Evolutionary conservation across 2,888 invertebrate genomes (phyloP).

Genomic region (Sphaerolaimus hirsutus): DNA sequence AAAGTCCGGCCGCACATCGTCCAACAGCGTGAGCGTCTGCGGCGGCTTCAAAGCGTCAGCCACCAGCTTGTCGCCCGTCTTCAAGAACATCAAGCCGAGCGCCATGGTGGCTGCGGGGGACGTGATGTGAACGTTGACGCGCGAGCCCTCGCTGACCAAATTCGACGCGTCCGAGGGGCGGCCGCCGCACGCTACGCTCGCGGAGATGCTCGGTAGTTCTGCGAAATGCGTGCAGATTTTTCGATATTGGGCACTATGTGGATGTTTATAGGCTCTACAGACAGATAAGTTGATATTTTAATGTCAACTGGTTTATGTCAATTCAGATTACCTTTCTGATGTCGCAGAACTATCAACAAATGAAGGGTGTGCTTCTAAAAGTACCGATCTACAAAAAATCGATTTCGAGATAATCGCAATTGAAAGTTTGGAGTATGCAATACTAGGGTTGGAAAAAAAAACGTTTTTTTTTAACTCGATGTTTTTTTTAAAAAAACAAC

Average conservation of each 20-base stretch:
- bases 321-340: too few species aligned
- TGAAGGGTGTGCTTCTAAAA: too few species aligned
- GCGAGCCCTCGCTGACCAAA: conserved; percentile 2
- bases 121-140: conserved; percentile 75
- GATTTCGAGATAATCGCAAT: too few species aligned
- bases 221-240: not conserved
- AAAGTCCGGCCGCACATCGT: conserved; percentile 71
- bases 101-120: conserved; percentile 83
- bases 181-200: not conserved
- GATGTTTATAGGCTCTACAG: not conserved
- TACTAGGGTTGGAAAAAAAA: too few species aligned
- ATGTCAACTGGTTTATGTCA: too few species aligned
- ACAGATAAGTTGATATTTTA: too few species aligned
- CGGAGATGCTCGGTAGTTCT: too few species aligned
- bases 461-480: too few species aligned
- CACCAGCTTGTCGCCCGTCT: conserved; percentile 53
- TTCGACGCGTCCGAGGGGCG: not conserved
- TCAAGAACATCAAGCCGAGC: conserved; percentile 69
- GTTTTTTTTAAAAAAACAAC: too few species aligned
- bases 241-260: not conserved
- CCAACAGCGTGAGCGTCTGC: conserved; percentile 61
- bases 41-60: conserved; percentile 75
- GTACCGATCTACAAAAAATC: too few species aligned
- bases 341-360: too few species aligned
- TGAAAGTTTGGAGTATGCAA: too few species aligned